These are phyloP conservation scores for Aphelinus certus DNA, from an alignment of 1,140 invertebrate species.

Conservation along the genomic window DNA sequence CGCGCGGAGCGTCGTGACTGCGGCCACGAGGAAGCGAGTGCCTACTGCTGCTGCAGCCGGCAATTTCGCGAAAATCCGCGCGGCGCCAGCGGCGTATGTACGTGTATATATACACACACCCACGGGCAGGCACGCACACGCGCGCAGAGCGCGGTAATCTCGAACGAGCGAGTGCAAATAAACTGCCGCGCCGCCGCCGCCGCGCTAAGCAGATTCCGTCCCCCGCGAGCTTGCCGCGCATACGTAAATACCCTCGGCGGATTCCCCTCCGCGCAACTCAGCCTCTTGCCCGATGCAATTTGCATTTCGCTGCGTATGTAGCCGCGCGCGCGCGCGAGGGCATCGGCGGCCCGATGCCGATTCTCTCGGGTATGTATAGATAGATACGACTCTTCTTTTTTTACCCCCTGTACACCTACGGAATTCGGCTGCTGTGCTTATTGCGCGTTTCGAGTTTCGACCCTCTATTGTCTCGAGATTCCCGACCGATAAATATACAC, in stretches of 20 bases:
- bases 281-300: neutral
- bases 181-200: neutral
- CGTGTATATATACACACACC: too few species aligned
- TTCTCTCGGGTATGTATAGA: neutral
- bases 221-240: neutral
- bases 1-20: too few species aligned
- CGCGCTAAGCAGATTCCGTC: constrained; percentile 12
- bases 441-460: too few species aligned
- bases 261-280: constrained; percentile 1
- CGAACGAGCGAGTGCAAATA: constrained; percentile 4
- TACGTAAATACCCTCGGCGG: constrained; percentile 16
- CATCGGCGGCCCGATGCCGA: neutral
- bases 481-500: too few species aligned
- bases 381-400: neutral
- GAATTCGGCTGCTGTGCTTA: neutral
- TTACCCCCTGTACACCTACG: neutral
- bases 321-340: neutral
- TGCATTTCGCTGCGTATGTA: constrained; percentile 15
- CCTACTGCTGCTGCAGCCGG: neutral
- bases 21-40: too few species aligned
- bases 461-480: too few species aligned
- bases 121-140: too few species aligned
- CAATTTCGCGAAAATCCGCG: constrained; percentile 14
- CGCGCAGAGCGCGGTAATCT: neutral
- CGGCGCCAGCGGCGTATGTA: neutral